These are phyloP conservation scores for Brachypodius melanocephalos DNA, from an alignment of 2,113 vertebrate species.

Conservation along the genomic window DNA sequence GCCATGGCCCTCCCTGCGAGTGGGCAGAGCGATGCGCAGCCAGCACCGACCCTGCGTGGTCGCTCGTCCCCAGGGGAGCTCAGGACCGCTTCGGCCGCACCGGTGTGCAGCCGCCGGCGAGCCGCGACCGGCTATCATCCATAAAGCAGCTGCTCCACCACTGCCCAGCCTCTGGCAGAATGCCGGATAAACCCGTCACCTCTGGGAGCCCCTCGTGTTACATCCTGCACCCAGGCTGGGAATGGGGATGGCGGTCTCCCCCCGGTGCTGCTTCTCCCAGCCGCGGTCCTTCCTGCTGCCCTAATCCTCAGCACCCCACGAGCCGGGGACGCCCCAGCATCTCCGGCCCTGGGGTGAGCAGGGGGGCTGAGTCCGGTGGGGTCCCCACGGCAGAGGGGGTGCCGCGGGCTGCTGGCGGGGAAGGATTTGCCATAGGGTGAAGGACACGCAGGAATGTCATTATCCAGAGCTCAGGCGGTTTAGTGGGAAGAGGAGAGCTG, in stretches of 20 bases:
- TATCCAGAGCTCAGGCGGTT: not conserved
- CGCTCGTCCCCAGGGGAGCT: not conserved
- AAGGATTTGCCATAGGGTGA: not conserved
- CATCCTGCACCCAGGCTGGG: not conserved
- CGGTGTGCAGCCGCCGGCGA: not conserved
- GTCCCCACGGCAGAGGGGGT: not conserved
- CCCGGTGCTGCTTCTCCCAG: not conserved
- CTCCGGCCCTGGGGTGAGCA: rapidly evolving
- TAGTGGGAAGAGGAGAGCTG: not conserved
- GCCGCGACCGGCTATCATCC: not conserved
- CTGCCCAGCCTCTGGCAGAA: not conserved
- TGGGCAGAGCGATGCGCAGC: slow-evolving; percentile 9
- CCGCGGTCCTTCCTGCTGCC: not conserved
- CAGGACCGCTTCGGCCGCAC: not conserved
- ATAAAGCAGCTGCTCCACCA: not conserved
- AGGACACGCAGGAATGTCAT: not conserved
- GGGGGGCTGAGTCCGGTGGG: not conserved
- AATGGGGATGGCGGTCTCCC: not conserved
- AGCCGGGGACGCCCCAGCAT: not conserved
- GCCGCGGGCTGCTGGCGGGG: not conserved
- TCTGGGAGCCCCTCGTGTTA: not conserved
- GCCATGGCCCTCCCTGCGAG: not conserved
- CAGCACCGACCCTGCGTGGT: not conserved
- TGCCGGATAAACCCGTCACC: not conserved
- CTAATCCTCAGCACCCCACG: not conserved